Percentiles rank a stretch among this genome's conserved stretches.
phyloP scores from a whole-genome alignment of 2,888 invertebrate species.

The Crocallis elinguaria region DNA sequence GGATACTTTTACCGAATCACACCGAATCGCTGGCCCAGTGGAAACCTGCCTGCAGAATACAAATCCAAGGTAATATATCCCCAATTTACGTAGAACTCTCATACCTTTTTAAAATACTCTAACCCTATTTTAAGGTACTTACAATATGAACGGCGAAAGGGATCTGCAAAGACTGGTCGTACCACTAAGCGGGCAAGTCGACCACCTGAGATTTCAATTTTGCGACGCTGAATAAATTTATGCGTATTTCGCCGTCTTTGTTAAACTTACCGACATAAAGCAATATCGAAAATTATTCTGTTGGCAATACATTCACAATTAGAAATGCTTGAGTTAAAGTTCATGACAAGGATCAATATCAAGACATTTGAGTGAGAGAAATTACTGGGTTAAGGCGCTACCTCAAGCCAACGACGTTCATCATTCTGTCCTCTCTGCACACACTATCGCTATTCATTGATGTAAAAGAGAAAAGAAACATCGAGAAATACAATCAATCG shows the following conservation, averaged over 20 bases:
- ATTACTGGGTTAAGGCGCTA: too few species aligned
- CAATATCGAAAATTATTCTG: slow-evolving; percentile 44
- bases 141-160: slow-evolving; percentile 40
- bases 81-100: slow-evolving; percentile 53
- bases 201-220: slow-evolving; percentile 84
- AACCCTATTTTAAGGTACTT: slow-evolving; percentile 36
- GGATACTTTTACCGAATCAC: slow-evolving; percentile 65
- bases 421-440: too few species aligned
- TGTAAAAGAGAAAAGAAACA: neutral
- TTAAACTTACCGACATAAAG: slow-evolving; percentile 58
- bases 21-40: slow-evolving; percentile 58
- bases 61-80: slow-evolving; percentile 63
- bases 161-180: slow-evolving; percentile 52
- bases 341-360: neutral
- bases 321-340: slow-evolving; percentile 1
- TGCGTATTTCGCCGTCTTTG: slow-evolving; percentile 68
- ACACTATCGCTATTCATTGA: too few species aligned
- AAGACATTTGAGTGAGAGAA: too few species aligned
- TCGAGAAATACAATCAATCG: neutral
- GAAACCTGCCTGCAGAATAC: slow-evolving; percentile 65
- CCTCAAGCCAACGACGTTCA: too few species aligned
- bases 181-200: slow-evolving; percentile 52
- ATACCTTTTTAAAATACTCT: slow-evolving; percentile 45
- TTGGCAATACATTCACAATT: slow-evolving; percentile 7
- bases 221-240: slow-evolving; percentile 77